Percentiles rank a stretch among this genome's conserved stretches.
These are phyloP conservation scores for Pygoscelis antarcticus DNA, from an alignment of 2,113 vertebrate genomes.

Conservation along the genomic window DNA sequence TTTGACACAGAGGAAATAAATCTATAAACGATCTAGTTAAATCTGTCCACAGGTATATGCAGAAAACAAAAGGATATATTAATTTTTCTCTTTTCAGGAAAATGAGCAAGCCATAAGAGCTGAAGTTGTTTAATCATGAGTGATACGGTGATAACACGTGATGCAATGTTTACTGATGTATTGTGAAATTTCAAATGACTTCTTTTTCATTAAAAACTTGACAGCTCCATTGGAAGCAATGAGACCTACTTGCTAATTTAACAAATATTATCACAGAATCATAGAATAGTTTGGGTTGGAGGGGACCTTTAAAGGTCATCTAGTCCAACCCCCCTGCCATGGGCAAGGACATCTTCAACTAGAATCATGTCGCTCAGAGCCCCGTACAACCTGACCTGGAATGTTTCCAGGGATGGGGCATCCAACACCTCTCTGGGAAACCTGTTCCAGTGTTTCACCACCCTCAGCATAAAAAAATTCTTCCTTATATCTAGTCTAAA, in stretches of 20 bases:
- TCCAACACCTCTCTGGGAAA: too few species aligned
- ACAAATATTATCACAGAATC: background rate
- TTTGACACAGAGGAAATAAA: background rate
- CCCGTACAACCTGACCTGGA: too few species aligned
- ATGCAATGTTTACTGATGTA: background rate
- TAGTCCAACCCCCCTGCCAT: too few species aligned
- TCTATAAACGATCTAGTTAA: background rate
- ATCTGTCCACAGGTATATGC: background rate
- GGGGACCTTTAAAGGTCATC: too few species aligned
- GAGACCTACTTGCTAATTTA: background rate
- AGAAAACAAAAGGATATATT: background rate
- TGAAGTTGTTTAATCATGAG: background rate
- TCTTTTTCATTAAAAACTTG: background rate
- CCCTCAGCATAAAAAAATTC: too few species aligned
- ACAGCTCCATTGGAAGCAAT: background rate
- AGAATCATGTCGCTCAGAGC: too few species aligned
- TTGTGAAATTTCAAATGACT: background rate
- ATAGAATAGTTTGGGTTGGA: too few species aligned
- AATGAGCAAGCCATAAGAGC: background rate
- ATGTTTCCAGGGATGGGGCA: too few species aligned
- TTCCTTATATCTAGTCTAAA: too few species aligned
- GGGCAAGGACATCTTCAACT: too few species aligned
- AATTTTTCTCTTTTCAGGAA: background rate
- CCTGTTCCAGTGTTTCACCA: too few species aligned
- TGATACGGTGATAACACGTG: background rate